phyloP scores from a whole-genome alignment of 2,888 invertebrate species.

The Gibbula magus region DNA sequence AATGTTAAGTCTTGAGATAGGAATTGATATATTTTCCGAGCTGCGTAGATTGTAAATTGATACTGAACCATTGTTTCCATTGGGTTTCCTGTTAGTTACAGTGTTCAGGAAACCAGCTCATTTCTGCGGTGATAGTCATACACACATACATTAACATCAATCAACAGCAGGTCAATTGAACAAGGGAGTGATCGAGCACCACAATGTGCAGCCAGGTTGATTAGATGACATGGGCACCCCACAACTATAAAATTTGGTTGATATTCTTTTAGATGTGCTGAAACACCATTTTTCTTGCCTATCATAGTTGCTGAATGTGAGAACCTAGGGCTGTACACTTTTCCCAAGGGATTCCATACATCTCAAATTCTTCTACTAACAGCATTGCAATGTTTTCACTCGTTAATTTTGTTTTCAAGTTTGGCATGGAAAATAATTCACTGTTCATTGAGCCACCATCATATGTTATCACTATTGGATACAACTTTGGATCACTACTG shows the following conservation, averaged over 20 bases:
- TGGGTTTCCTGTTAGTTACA: no score
- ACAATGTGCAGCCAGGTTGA: neutral
- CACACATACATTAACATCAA: no score
- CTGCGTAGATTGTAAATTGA: no score
- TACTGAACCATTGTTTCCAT: no score
- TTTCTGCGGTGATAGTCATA: neutral
- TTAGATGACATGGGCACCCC: conserved; percentile 12
- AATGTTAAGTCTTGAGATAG: no score
- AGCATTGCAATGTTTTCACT: conserved; percentile 12
- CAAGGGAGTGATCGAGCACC: neutral
- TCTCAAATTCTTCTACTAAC: neutral
- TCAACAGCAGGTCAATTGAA: neutral
- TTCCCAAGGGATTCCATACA: neutral
- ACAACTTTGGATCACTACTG: neutral
- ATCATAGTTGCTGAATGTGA: conserved; percentile 3
- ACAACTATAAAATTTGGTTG: neutral
- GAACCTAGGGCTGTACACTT: neutral
- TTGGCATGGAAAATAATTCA: neutral
- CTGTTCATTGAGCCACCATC: neutral
- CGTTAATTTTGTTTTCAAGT: neutral
- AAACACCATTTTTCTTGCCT: conserved; percentile 9
- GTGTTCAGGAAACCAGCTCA: no score
- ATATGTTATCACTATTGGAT: neutral
- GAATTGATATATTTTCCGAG: no score
- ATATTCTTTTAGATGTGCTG: neutral